Base-by-base conservation (phyloP, 2,888 invertebrate genomes). In the Andrena chrysosceles region DNA sequence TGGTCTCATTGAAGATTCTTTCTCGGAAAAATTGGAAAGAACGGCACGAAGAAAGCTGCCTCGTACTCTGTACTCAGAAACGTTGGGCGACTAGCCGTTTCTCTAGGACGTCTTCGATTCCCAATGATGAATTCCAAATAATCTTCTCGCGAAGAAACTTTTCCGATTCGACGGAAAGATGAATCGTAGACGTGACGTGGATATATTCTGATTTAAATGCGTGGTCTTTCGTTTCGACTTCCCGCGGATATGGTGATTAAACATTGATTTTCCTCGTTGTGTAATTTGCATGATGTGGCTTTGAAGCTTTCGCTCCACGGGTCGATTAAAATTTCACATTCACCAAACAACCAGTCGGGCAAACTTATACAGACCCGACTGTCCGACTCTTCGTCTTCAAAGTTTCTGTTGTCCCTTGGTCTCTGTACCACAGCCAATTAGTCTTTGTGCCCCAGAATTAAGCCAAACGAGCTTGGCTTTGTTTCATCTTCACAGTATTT, bases 1-100 rank as follows among this genome's bases (percentile, higher is more conserved):
- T 79, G 80, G 79, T 80, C 79, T 80, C 60, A 4, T 80, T 69
- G 56, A 69, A 64, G n/a, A 33, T 76, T 66, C 52, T 33, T 13
- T 16, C 63, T 64, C n/a, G 59, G 66, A 33, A 56, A 56, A 42
- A 63, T 63, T 35, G 23, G 5, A 31, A 20, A 20, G 52, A 35
- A 16, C 52, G 7, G 6, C 49, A n/a, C 42, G 29, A 23, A 56
- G 49, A 49, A 10, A 16, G 13, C 54, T 42, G n/a, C 56, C 26
- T 26, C 33, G 35, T n/a, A 48, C 35, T 29, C 26, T 20, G n/a
- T 29, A 3, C 71, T 33, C 35, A 1, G 59, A 62, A 52, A 59
- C 33, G n/a, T 60, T 8, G 64, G 56, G 31, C 10, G 56, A 10
- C 10, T 56, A 56, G 26, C 13, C 64, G 29, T 23, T 33, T 42